Conservation (phyloP, 1,140 invertebrate species). For the Meloidogyne floridensis region DNA sequence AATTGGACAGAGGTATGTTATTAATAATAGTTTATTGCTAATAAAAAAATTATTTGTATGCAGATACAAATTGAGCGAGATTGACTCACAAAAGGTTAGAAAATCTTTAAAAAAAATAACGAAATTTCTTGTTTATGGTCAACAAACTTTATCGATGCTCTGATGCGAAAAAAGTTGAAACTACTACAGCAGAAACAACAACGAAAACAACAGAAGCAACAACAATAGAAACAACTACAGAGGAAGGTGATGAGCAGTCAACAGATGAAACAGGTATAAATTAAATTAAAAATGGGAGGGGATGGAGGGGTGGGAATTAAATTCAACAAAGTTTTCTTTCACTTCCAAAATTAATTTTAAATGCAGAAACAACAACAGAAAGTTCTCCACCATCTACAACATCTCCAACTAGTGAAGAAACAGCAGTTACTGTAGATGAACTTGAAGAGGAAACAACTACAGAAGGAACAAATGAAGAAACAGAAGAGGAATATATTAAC, state of each 20-base stretch:
- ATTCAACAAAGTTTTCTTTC: too few relatives aligned
- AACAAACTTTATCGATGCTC: slow-evolving; percentile 58
- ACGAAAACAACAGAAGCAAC: slow-evolving; percentile 25
- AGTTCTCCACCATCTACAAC: neutral
- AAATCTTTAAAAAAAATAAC: neutral
- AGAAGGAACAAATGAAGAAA: neutral
- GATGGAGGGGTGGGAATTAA: too few relatives aligned
- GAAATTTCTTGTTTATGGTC: neutral
- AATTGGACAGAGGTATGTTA: slow-evolving; percentile 50
- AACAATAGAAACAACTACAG: slow-evolving; percentile 40
- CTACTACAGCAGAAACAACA: slow-evolving; percentile 32
- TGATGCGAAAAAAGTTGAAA: neutral
- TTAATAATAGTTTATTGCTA: too few relatives aligned
- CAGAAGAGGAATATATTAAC: too few relatives aligned
- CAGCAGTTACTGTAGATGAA: neutral
- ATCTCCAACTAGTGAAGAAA: neutral
- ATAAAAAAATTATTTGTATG: too few relatives aligned
- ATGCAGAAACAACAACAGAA: slow-evolving; percentile 9
- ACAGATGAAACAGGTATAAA: neutral
- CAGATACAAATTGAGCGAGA: slow-evolving; percentile 61
- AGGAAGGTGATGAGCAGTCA: slow-evolving; percentile 11
- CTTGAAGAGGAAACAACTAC: neutral
- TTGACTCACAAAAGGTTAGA: slow-evolving; percentile 58
- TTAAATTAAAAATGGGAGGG: too few relatives aligned
- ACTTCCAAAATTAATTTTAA: too few relatives aligned